phyloP scores from a whole-genome alignment of 2,888 invertebrate genomes.

The Catocala fraxini region DNA sequence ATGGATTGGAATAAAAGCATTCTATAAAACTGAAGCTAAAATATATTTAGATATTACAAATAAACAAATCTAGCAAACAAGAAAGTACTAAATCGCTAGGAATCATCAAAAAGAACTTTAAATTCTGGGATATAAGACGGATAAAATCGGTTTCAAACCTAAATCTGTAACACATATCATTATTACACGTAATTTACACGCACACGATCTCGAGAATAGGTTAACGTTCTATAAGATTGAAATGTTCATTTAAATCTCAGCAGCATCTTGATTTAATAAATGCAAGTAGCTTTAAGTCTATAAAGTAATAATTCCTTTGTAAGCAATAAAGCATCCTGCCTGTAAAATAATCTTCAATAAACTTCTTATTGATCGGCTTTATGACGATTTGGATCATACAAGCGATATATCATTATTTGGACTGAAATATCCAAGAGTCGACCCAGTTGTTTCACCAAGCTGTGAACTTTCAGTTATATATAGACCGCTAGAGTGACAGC shows the following conservation, averaged over 20 bases:
- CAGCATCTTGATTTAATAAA: neutral
- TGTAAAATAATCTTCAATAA: constrained; percentile 3
- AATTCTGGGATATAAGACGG: no score
- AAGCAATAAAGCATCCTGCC: neutral
- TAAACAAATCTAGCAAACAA: no score
- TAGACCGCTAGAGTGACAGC: constrained; percentile 62
- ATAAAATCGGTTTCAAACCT: neutral
- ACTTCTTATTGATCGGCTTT: constrained; percentile 13
- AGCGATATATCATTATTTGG: constrained; percentile 48
- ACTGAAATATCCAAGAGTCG: constrained; percentile 53
- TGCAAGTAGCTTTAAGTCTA: no score
- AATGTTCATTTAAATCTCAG: neutral
- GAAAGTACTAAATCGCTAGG: no score
- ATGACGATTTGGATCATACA: constrained; percentile 42
- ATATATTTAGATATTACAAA: no score
- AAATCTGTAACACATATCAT: no score
- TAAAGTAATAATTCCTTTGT: neutral
- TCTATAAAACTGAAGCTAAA: no score
- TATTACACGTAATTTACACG: no score
- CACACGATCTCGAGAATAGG: neutral
- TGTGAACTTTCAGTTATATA: constrained; percentile 62
- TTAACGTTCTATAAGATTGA: neutral
- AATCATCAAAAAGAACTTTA: no score
- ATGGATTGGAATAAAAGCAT: neutral
- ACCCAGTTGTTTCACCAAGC: constrained; percentile 60